Evolutionary conservation across 2,888 invertebrate genomes (phyloP).

Genomic region (Rhagonycha lutea): DNA sequence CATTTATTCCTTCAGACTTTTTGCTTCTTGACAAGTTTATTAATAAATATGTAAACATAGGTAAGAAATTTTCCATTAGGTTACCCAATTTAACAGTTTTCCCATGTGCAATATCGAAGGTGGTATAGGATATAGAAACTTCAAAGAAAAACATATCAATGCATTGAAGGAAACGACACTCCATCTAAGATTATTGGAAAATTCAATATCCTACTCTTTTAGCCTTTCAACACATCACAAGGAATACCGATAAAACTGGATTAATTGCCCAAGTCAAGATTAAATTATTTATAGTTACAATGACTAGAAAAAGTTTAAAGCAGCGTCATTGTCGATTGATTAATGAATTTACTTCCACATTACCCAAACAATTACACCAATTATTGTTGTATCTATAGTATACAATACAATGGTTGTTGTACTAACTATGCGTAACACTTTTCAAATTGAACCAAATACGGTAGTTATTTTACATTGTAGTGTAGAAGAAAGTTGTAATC

Average conservation of each 20-base stretch:
- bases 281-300: background rate
- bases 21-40: background rate
- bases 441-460: background rate
- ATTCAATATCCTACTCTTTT: background rate
- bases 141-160: background rate
- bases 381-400: background rate
- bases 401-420: background rate
- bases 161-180: background rate
- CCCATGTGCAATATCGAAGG: background rate
- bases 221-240: background rate
- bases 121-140: background rate
- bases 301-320: background rate
- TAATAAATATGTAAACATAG: background rate
- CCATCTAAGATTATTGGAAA: background rate
- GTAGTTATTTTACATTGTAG: too few species aligned
- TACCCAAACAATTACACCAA: background rate
- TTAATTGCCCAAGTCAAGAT: background rate
- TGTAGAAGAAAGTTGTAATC: background rate
- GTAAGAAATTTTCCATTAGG: background rate
- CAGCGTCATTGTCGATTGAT: background rate
- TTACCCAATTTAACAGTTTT: background rate
- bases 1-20: conserved; percentile 10
- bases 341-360: background rate
- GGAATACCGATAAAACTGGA: background rate
- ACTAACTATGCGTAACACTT: background rate